phyloP scores from a whole-genome alignment of 2,797 vertebrate genomes.

The Ceryle rudis region DNA sequence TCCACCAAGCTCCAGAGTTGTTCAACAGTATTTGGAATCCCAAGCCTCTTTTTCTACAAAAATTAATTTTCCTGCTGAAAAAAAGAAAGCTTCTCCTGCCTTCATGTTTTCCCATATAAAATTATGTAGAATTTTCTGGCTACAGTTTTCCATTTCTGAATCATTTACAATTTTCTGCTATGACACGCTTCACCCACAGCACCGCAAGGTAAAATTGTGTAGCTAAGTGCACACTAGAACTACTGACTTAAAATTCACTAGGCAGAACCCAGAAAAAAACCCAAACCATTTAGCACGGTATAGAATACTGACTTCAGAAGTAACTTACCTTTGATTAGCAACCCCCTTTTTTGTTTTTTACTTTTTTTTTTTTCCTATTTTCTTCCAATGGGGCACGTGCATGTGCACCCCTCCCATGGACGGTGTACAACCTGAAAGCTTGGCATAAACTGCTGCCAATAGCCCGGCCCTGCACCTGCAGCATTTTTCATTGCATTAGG shows the following conservation, averaged over 20 bases:
- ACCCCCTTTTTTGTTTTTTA: not conserved
- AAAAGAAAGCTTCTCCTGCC: no score
- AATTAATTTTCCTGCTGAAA: no score
- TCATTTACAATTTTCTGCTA: slow-evolving; percentile 68
- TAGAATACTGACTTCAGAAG: slow-evolving; percentile 49
- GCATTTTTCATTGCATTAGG: not conserved
- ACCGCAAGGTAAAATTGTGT: slow-evolving; percentile 50
- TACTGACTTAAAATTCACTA: slow-evolving; percentile 67
- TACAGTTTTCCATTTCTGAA: slow-evolving; percentile 55
- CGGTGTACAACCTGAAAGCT: no score
- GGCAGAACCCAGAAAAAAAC: not conserved
- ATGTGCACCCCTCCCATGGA: no score
- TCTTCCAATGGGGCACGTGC: not conserved
- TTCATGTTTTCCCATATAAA: no score
- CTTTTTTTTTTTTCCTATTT: not conserved
- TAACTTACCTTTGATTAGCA: slow-evolving; percentile 33
- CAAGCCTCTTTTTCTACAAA: no score
- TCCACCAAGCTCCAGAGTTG: not conserved
- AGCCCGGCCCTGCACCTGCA: no score
- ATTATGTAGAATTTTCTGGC: not conserved
- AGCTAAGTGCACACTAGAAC: slow-evolving; percentile 9
- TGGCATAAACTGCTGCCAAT: no score
- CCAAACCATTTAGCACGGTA: slow-evolving; percentile 12
- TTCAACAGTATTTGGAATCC: no score
- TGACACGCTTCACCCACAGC: slow-evolving; percentile 6